Evolutionary conservation across 2,113 vertebrate species (phyloP), one percentile per base, ranked within the genome.

Genomic region (Chaenocephalus aceratus): DNA sequence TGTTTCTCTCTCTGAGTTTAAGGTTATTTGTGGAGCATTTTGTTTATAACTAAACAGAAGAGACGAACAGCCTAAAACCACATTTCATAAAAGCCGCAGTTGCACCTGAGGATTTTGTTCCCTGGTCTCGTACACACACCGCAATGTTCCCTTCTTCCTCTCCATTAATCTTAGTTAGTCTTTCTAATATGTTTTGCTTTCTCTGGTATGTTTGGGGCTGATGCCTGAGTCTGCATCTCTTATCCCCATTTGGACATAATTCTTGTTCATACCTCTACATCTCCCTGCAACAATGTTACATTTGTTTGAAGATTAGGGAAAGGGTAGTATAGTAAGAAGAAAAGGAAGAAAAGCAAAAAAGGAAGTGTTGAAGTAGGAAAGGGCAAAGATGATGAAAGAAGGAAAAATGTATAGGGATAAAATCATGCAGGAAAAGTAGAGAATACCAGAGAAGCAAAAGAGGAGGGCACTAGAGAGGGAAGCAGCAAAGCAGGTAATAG

Each of bases 201-300:
- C 30, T 30, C 30, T 30, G 30, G 30, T 30, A 30, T 68, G 44
- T 21, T 44, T 63, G 13, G 18, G 30, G 18, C 41, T 60, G 7
- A 10, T 63, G 34, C 21, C 65, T 59, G 45, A 58, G 30, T 58
- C 63, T 16, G 62, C n/a, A 16, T 41, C 53, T 54, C 36, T 30
- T 8, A 59, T 46, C 8, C 67, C 48, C 7, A 41, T 68, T 72
- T 30, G 18, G 66, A 14, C 34, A 56, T 5, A 80, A 26, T 66
- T 30, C 2, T 34, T 41, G 61, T 8, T 64, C 30, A 58, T 11
- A 36, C 13, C 11, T 26, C 30, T 30, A 46, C 21, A 49, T 48
- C 7, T 48, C n/a, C 12, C 53, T 34, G 46, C 36, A 52, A 3
- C 14, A 34, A 23, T 66, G 41, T 44, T 58, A 16, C 18, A 63